These are phyloP conservation scores for Drosophila leonis DNA, from an alignment of 2,888 invertebrate genomes.

Conservation along the genomic window DNA sequence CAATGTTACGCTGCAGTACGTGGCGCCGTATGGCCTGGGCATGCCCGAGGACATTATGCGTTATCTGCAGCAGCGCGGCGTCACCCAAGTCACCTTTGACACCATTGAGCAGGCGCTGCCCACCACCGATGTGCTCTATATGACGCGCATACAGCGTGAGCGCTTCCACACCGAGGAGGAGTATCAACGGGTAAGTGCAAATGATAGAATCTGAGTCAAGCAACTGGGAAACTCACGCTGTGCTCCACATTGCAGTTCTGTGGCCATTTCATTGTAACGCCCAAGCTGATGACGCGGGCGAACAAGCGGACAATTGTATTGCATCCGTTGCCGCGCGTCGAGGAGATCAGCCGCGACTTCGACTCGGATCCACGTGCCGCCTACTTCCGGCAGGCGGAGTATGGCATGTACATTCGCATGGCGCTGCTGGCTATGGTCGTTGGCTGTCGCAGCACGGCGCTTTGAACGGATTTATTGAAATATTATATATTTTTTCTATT, in stretches of 20 bases:
- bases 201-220: neutral
- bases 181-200: slow-evolving; percentile 91
- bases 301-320: slow-evolving; percentile 97
- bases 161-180: slow-evolving; percentile 93
- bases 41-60: slow-evolving; percentile 96
- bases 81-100: slow-evolving; percentile 88
- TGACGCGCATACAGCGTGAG: slow-evolving; percentile 99
- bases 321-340: slow-evolving; percentile 97
- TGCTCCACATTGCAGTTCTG: slow-evolving; percentile 88
- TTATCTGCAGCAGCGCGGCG: slow-evolving; percentile 92
- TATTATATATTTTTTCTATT: slow-evolving; percentile 2
- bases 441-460: slow-evolving; percentile 85
- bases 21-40: slow-evolving; percentile 93
- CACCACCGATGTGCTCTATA: slow-evolving; percentile 98
- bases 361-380: slow-evolving; percentile 98
- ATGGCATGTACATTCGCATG: slow-evolving; percentile 99
- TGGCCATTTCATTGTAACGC: slow-evolving; percentile 95
- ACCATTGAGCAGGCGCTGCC: slow-evolving; percentile 94
- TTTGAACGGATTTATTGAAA: slow-evolving; percentile 17
- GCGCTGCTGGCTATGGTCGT: slow-evolving; percentile 96
- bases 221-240: neutral
- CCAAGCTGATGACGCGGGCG: slow-evolving; percentile 97
- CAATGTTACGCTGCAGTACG: slow-evolving; percentile 96
- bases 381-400: slow-evolving; percentile 99
- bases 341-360: slow-evolving; percentile 97